Base-by-base conservation (phyloP, 2,888 invertebrate species). In the Deilephila elpenor region DNA sequence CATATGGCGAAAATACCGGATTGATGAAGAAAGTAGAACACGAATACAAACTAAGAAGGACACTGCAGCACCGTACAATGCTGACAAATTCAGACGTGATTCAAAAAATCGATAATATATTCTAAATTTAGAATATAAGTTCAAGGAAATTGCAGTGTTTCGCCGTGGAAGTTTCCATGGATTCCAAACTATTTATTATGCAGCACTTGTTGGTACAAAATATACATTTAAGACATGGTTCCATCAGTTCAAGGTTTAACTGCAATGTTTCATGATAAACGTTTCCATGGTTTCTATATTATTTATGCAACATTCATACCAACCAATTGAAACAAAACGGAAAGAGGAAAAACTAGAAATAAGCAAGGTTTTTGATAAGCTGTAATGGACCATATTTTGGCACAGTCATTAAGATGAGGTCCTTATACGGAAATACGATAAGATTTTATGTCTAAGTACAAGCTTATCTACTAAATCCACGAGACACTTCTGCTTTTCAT, bases 381-480 rank as follows among this genome's bases (percentile, higher is more conserved):
- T 20, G 37, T 44, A 64, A 25, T 44, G 25, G 0, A 67, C 17
- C 17, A 20, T 67, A 25, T 44, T 67, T n/a, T 25, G 25, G 51
- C 20, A 20, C 17, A 67, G 17, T 14, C 20, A 51, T 67, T 67
- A 14, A 67, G 67, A 25, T 25, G 51, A 32, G n/a, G 70, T 32
- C 14, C 25, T 32, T 56, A 73, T 67, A 37, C 56, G 72, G 67
- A 73, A 64, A 76, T 77, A 76, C 75, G 78, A 82, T 81, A 78
- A 80, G 64, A 78, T 70, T 62, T 76, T 67, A 71, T 56, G 79
- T 76, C 60, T 77, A n/a, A 6, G 56, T 56, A 76, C 75, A 62
- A 76, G 71, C 70, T 75, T 83, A 84, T 85, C 82, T 71, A 73
- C 76, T 71, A 78, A 84, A 82, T 79, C 80, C 78, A 80, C 78